A percentile compares a stretch with the other conserved stretches of the same genome.
Conservation (phyloP, 2,113 vertebrate species). For the Engystomops pustulosus region DNA sequence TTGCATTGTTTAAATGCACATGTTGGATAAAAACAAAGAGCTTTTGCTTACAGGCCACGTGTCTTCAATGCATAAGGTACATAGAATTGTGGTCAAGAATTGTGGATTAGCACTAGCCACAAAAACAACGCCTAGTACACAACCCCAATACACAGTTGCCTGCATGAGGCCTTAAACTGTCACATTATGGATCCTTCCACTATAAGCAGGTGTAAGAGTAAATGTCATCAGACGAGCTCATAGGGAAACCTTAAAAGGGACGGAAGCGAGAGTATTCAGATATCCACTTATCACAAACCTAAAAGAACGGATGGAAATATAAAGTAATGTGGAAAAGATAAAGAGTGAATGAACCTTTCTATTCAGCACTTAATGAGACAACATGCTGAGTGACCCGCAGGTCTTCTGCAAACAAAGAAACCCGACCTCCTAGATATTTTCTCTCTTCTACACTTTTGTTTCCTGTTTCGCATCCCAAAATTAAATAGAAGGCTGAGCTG, state of each 20-base stretch:
- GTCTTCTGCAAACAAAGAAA: conserved; percentile 39
- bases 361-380: conserved; percentile 3
- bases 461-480: conserved; percentile 41
- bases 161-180: too few relatives aligned
- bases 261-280: conserved; percentile 32
- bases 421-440: conserved; percentile 20
- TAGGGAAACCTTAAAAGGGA: conserved; percentile 3
- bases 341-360: conserved; percentile 47
- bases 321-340: conserved; percentile 50
- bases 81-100: too few relatives aligned
- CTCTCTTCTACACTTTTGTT: conserved; percentile 32
- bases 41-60: too few relatives aligned
- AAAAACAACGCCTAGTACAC: too few relatives aligned
- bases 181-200: too few relatives aligned
- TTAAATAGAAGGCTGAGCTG: conserved; percentile 36
- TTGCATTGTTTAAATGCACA: too few relatives aligned
- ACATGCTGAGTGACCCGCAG: conserved; percentile 35
- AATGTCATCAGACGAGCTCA: background rate
- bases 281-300: conserved; percentile 20
- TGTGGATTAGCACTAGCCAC: too few relatives aligned
- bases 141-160: too few relatives aligned
- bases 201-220: background rate
- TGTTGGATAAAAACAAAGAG: too few relatives aligned
- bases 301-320: conserved; percentile 32
- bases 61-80: too few relatives aligned